These are phyloP conservation scores for Clinocottus analis DNA, from an alignment of 2,113 vertebrate species.

Conservation along the genomic window DNA sequence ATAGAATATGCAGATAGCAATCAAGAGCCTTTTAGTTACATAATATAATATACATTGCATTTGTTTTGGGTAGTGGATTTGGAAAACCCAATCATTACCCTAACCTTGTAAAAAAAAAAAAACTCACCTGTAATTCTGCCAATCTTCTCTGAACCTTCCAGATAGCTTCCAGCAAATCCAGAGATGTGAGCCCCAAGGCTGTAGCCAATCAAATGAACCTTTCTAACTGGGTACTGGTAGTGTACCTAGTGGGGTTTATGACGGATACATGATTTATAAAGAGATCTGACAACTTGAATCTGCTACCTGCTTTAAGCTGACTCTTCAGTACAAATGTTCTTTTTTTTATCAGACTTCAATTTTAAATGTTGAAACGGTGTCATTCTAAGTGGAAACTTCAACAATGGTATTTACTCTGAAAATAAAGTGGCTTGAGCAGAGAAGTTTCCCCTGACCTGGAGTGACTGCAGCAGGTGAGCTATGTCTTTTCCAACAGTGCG, in stretches of 20 bases:
- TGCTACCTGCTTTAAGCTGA: not conserved
- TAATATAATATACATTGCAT: not conserved
- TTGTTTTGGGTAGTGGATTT: not conserved
- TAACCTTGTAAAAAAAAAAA: not conserved
- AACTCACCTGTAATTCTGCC: constrained; percentile 94
- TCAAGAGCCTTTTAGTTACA: not conserved
- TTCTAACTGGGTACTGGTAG: constrained; percentile 82
- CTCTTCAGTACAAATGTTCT: too few relatives aligned
- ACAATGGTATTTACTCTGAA: not conserved
- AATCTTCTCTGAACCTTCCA: constrained; percentile 85
- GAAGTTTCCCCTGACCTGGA: constrained; percentile 84
- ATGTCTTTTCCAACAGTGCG: constrained; percentile 89
- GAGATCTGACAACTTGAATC: not conserved
- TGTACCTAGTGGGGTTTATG: constrained; percentile 80
- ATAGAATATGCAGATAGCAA: constrained; percentile 1
- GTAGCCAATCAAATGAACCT: constrained; percentile 94
- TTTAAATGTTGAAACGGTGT: not conserved
- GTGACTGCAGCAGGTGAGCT: constrained; percentile 86
- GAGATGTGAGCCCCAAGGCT: constrained; percentile 96
- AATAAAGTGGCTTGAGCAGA: not conserved
- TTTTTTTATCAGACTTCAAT: not conserved
- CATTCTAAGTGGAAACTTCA: not conserved
- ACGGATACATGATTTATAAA: not conserved
- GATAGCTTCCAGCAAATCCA: constrained; percentile 93
- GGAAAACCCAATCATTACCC: not conserved